Base-by-base conservation (phyloP, 2,888 invertebrate species). In the Acanthoscelides obtectus region DNA sequence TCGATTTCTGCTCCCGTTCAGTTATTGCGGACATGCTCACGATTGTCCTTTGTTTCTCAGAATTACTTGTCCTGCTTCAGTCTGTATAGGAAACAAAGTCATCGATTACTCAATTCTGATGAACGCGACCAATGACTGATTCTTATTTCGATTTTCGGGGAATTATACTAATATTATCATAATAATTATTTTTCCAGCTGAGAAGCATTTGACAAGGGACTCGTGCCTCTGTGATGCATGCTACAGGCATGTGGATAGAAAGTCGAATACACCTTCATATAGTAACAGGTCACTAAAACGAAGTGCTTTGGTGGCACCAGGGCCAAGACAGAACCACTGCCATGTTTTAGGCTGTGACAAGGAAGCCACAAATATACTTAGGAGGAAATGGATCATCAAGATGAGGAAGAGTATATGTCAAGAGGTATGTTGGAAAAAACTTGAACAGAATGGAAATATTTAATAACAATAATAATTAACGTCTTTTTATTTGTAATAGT, bases 211-310 rank as follows among this genome's bases (percentile, higher is more conserved):
- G 71, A 93, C 93, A 0, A 90, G 92, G 74, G 94, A 95, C 84
- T 94, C 94, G 70, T 95, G 95, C 78, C 87, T 95, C 21, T 95
- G 95, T 84, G 94, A 95, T 84, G 94, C 95, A 12, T 95, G 95
- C 82, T 95, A 94, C 84, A 90, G 95, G 0, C 94, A 94, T 82
- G 93, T 95, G 70, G 94, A 95, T 85, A 88, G 94, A 69, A 93
- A 94, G 77, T 93, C 94, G 69, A 92, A 92, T 86, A 90, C 89
- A 71, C 90, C 91, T 0, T 90, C 90, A 0, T 91, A 91, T 83
- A 88, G 89, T 75, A 91, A 91, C 72, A 84, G 82, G 72, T 85
- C 84, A 27, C 78, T 81, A 68, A 85, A 86, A 74, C 77, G 83
- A 69, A 83, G 81, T 71, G 80, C 80, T 5, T 76, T 84, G 68